Conservation (phyloP, 2,888 invertebrate species). For the Lycophotia porphyrea region DNA sequence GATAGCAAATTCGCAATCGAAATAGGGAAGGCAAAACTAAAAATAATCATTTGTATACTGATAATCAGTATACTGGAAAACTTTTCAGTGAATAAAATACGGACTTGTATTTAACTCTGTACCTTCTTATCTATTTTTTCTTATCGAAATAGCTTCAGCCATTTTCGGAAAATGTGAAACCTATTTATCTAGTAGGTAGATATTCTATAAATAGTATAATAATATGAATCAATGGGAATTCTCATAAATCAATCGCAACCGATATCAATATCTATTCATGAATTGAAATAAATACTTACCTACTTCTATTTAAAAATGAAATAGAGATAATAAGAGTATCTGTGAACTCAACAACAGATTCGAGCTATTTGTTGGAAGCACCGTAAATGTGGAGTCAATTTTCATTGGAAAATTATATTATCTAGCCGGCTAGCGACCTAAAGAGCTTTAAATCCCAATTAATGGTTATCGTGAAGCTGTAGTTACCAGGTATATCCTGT, state of each 20-base stretch:
- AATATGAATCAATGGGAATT: conserved; percentile 29
- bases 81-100: neutral
- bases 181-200: neutral
- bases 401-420: neutral
- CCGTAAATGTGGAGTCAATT: neutral
- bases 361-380: conserved; percentile 1
- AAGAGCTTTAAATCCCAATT: neutral
- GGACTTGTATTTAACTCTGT: neutral
- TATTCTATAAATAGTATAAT: conserved; percentile 16
- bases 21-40: neutral
- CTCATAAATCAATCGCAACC: conserved; percentile 26
- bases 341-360: neutral
- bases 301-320: neutral
- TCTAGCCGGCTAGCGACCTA: neutral
- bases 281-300: conserved; percentile 18
- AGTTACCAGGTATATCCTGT: conserved; percentile 7
- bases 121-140: neutral
- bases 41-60: neutral
- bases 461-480: neutral
- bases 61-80: neutral
- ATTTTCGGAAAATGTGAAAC: conserved; percentile 34
- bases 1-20: conserved; percentile 8
- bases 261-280: conserved; percentile 41
- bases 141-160: conserved; percentile 6
- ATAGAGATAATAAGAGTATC: neutral